Evolutionary conservation across 92 coral and sea anemone genomes (phyloP).

Genomic region (Porites cylindrica): DNA sequence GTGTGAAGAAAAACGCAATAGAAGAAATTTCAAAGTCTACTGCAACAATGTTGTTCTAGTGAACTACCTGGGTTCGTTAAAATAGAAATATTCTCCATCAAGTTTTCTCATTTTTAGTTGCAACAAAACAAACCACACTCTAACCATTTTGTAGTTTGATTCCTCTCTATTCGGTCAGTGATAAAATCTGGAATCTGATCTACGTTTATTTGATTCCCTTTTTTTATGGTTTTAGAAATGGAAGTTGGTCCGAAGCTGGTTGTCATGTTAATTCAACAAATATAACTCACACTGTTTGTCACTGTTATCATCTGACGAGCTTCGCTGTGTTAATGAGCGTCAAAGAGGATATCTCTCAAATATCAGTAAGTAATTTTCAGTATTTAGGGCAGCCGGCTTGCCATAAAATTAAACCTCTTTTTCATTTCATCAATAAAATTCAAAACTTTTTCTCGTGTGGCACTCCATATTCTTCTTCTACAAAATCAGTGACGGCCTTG

Average conservation of each 20-base stretch:
- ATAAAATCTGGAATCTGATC: too few species aligned
- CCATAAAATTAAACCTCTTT: background rate
- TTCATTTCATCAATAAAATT: too few species aligned
- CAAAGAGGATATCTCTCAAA: slow-evolving; percentile 57
- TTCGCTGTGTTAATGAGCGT: slow-evolving; percentile 90
- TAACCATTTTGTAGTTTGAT: too few species aligned
- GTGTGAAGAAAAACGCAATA: background rate
- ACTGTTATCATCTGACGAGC: slow-evolving; percentile 94
- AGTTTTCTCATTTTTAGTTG: too few species aligned
- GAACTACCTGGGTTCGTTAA: too few species aligned
- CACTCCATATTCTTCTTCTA: too few species aligned
- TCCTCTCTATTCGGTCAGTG: too few species aligned
- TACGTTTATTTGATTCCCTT: background rate
- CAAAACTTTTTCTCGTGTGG: too few species aligned
- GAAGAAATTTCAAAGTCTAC: background rate
- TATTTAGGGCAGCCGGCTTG: background rate
- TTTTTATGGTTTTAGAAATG: slow-evolving; percentile 2
- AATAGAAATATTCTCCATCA: too few species aligned
- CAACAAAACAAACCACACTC: background rate
- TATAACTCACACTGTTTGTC: slow-evolving; percentile 87
- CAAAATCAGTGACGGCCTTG: too few species aligned
- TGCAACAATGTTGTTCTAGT: background rate
- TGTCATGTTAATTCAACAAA: slow-evolving; percentile 77
- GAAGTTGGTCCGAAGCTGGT: slow-evolving; percentile 86
- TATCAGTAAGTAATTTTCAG: slow-evolving; percentile 18